A percentile compares a stretch with the other conserved stretches of the same genome.
Conservation (phyloP, 2,888 invertebrate genomes). For the Nineta flava region DNA sequence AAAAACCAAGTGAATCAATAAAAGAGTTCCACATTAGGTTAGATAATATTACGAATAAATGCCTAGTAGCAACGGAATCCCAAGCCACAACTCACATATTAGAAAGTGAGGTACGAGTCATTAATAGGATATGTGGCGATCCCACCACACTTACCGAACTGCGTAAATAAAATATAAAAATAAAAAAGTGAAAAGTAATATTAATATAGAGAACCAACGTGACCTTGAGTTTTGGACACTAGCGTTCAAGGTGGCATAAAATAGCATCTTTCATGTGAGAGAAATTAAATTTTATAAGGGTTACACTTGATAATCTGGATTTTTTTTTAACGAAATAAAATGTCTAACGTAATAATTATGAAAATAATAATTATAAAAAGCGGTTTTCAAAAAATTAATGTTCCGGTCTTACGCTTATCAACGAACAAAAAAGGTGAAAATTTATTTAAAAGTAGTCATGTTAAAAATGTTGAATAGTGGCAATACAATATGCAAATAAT, state of each 20-base stretch:
- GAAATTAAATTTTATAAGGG: no score
- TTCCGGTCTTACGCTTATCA: not conserved
- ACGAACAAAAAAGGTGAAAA: not conserved
- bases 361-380: not conserved
- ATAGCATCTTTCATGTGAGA: no score
- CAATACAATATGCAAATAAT: not conserved
- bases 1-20: no score
- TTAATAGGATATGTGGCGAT: no score
- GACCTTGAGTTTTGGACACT: not conserved
- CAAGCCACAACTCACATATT: no score
- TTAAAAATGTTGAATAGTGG: slow-evolving; percentile 1
- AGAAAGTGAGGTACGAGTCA: no score
- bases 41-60: no score
- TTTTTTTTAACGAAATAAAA: not conserved
- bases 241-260: no score
- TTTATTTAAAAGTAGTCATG: not conserved
- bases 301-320: not conserved
- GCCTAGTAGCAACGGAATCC: no score
- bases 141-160: no score
- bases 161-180: no score
- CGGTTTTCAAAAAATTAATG: not conserved
- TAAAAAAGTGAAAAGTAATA: not conserved
- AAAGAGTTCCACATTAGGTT: no score
- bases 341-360: not conserved
- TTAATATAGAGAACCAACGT: slow-evolving; percentile 1